These are phyloP conservation scores for Hedya salicella DNA, from an alignment of 2,888 invertebrate genomes.

Conservation along the genomic window DNA sequence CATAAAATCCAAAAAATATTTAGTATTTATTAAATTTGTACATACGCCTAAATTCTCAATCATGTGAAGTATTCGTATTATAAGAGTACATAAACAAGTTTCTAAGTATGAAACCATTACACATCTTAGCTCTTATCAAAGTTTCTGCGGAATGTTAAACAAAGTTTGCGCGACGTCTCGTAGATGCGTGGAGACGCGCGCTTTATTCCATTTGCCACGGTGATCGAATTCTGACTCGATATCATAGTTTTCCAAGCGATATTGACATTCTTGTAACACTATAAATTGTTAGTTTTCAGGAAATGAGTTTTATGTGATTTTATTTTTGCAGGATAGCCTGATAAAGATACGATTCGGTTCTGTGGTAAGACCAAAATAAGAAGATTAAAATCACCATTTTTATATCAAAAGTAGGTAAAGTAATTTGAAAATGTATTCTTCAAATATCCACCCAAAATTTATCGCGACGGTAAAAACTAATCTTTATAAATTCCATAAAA, in stretches of 20 bases:
- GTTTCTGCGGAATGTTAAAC: slow-evolving; percentile 15
- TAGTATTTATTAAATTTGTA: no score
- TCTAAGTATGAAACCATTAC: slow-evolving; percentile 43
- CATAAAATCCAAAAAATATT: no score
- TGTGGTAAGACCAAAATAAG: no score
- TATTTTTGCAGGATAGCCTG: no score
- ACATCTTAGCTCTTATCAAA: slow-evolving; percentile 31
- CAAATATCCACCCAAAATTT: no score
- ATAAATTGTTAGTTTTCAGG: neutral
- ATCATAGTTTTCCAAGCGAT: neutral
- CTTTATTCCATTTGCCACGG: slow-evolving; percentile 11
- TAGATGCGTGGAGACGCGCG: neutral
- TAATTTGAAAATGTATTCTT: no score
- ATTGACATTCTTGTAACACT: neutral
- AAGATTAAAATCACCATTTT: no score
- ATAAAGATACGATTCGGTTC: no score
- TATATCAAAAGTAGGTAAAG: no score
- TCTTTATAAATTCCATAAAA: no score
- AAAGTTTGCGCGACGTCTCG: slow-evolving; percentile 22
- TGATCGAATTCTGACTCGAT: slow-evolving; percentile 19
- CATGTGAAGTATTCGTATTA: neutral
- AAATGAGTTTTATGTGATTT: neutral
- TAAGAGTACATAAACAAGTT: slow-evolving; percentile 10
- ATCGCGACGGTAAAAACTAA: no score
- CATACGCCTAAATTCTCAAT: no score